Percentiles rank a stretch among this genome's conserved stretches.
Conservation (phyloP, 2,113 vertebrate genomes). For the Heloderma charlesbogerti region DNA sequence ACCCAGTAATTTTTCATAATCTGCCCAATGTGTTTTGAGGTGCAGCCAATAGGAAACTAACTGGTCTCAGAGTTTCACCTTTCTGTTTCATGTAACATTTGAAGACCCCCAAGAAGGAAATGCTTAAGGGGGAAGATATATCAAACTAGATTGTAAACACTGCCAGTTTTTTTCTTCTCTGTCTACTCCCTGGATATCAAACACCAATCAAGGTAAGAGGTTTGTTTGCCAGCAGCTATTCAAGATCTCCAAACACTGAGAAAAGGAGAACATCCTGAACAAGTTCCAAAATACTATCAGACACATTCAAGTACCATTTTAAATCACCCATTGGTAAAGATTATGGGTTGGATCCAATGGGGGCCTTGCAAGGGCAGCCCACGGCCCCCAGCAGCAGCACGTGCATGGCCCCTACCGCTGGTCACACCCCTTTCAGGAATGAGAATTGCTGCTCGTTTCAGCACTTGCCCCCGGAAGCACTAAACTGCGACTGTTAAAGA, state of each 20-base stretch:
- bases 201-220: background rate
- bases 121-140: background rate
- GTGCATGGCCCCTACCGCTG: too few species aligned
- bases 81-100: constrained; percentile 38
- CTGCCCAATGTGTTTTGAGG: constrained; percentile 3
- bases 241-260: background rate
- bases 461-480: too few species aligned
- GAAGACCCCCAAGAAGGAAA: constrained; percentile 27
- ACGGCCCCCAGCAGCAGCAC: too few species aligned
- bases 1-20: background rate
- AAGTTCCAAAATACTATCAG: background rate
- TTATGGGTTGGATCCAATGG: too few species aligned
- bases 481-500: too few species aligned
- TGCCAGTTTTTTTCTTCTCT: background rate
- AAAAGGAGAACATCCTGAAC: background rate
- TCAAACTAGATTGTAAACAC: constrained; percentile 33
- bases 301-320: background rate
- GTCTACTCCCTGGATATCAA: background rate
- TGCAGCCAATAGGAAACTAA: constrained; percentile 15
- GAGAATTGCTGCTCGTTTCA: too few species aligned
- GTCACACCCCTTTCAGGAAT: too few species aligned
- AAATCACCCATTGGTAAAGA: background rate
- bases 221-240: background rate
- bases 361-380: too few species aligned
- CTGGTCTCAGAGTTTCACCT: constrained; percentile 2